Evolutionary conservation across 2,113 vertebrate species (phyloP), one percentile per base, ranked within the genome.

Genomic region (Malurus alboscapulatus): DNA sequence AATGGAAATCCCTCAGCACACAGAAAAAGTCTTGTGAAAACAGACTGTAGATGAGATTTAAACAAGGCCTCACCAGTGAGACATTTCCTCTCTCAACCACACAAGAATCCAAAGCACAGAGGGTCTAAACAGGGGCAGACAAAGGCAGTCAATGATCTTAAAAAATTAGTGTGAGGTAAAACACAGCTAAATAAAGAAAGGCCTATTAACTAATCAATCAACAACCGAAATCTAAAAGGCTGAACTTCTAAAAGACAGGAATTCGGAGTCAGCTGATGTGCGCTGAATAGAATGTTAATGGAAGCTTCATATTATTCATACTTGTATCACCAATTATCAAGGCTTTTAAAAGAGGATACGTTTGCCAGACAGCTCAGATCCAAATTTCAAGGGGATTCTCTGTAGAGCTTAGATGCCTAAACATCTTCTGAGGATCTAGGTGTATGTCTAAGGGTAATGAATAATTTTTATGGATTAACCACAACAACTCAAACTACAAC

Each of bases 261-360:
- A 75, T 76, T 76, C 66, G 66, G 87, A 73, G 40, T 95, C 87
- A 89, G 86, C 72, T 95, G 91, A 84, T 91, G 71, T 84, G 84
- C 86, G 84, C 88, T 84, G 89, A 96, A 86, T 74, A 62, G 76
- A 90, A 92, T 84, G 86, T 85, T 96, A 96, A 97, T 92, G 93
- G 94, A 94, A 91, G 88, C 51, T 61, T 90, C 78, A 55, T 85
- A 83, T 91, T 90, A 84, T 89, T 91, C 84, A 89, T 77, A 69
- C 80, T 93, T 91, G n/a, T 84, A 94, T 93, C 93, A 77, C 86
- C 86, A 94, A 96, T 96, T 96, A 94, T 67, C 86, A 90, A 84
- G 66, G 89, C 90, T 88, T 86, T 94, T 96, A 96, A 82, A 94
- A 89, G 88, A 84, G 76, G 84, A 53, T 36, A 29, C 55, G 86